These are phyloP conservation scores for Cheilosia impressa DNA, from an alignment of 2,888 invertebrate species.

Conservation along the genomic window DNA sequence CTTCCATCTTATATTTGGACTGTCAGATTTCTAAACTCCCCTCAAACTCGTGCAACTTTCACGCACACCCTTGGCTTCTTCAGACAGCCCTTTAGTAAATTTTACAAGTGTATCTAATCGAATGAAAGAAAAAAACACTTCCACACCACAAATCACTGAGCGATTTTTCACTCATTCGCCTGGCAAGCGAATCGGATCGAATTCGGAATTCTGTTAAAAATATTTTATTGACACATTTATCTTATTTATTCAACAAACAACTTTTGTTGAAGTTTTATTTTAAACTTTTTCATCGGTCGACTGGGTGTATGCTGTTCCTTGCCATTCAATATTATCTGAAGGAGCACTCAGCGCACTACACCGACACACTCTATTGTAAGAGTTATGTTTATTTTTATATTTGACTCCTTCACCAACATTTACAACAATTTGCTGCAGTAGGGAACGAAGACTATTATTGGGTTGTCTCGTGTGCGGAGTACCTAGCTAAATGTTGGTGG, in stretches of 20 bases:
- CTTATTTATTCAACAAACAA: slow-evolving; percentile 43
- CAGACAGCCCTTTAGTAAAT: slow-evolving; percentile 1
- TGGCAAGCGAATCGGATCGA: slow-evolving; percentile 47
- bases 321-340: slow-evolving; percentile 10
- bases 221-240: slow-evolving; percentile 73
- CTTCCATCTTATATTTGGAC: no score
- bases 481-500: neutral
- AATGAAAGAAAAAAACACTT: slow-evolving; percentile 8
- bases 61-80: no score
- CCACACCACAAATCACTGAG: slow-evolving; percentile 34
- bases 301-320: slow-evolving; percentile 17
- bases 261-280: slow-evolving; percentile 27
- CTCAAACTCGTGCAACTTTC: no score
- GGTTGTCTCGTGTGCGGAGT: slow-evolving; percentile 30
- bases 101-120: slow-evolving; percentile 15
- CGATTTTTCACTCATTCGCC: slow-evolving; percentile 28
- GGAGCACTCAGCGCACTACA: neutral
- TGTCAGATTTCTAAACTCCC: no score
- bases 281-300: slow-evolving; percentile 9
- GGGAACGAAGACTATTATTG: neutral
- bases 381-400: slow-evolving; percentile 31
- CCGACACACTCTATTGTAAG: neutral
- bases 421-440: slow-evolving; percentile 5
- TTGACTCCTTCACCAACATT: slow-evolving; percentile 28
- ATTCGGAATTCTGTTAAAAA: slow-evolving; percentile 56